Percentiles rank a stretch among this genome's conserved stretches.
Conservation (phyloP, 2,797 vertebrate genomes). For the Coreius guichenoti region DNA sequence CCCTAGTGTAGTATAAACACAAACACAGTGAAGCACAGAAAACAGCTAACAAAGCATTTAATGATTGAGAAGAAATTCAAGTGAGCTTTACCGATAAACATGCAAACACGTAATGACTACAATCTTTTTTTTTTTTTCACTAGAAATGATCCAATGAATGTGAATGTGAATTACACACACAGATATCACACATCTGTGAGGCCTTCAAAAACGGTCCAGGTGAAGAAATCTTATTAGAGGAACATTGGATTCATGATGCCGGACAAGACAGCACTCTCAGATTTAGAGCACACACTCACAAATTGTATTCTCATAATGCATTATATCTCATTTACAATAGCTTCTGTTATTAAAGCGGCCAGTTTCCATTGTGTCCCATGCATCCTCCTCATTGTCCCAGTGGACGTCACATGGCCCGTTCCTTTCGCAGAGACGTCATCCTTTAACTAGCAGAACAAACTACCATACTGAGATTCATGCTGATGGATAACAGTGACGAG, state of each 20-base stretch:
- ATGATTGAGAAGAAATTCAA: no score
- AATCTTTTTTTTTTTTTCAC: no score
- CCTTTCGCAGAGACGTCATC: constrained; percentile 4
- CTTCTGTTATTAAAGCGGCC: background rate
- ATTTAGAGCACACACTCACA: background rate
- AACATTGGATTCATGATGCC: background rate
- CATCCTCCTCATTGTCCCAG: background rate
- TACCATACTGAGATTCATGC: background rate
- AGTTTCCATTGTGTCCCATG: background rate
- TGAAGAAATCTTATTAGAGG: background rate
- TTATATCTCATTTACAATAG: background rate
- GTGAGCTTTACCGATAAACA: no score
- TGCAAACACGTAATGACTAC: no score
- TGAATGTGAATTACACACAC: no score
- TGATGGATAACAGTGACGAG: constrained; percentile 39
- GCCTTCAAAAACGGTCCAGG: background rate
- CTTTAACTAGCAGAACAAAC: constrained; percentile 3
- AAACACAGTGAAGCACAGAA: no score
- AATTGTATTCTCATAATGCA: background rate
- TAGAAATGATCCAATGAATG: background rate
- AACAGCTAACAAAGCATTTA: no score
- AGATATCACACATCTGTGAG: background rate
- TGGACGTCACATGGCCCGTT: background rate
- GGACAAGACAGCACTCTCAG: background rate
- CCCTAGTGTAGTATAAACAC: no score